Conservation (phyloP, 2,797 vertebrate genomes). For the Cephalopachus bancanus region DNA sequence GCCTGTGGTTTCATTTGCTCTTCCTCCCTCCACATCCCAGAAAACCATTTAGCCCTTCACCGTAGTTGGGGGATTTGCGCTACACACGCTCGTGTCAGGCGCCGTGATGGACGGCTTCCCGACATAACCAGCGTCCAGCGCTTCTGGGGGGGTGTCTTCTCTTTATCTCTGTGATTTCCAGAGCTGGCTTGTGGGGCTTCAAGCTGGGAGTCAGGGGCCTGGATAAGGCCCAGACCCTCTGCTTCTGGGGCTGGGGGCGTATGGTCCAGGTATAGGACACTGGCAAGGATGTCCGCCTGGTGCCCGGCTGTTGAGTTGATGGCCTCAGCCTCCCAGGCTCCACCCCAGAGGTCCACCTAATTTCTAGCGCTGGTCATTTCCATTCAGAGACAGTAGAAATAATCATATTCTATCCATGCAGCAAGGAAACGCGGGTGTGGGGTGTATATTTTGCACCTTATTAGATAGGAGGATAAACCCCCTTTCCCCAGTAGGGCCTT, state of each 20-base stretch:
- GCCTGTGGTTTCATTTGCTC: constrained; percentile 70
- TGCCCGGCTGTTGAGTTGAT: background rate
- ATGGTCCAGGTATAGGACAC: background rate
- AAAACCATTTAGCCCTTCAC: constrained; percentile 64
- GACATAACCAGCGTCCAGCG: background rate
- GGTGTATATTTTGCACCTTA: constrained; percentile 53
- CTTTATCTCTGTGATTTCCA: constrained; percentile 65
- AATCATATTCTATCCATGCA: background rate
- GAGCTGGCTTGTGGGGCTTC: constrained; percentile 54
- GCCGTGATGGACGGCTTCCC: constrained; percentile 61
- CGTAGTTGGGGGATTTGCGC: background rate
- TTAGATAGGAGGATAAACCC: constrained; percentile 61
- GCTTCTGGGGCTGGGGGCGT: background rate
- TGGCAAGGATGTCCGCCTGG: background rate
- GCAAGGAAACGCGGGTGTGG: background rate
- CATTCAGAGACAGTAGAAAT: constrained; percentile 69
- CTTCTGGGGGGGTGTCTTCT: background rate
- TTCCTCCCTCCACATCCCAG: constrained; percentile 69
- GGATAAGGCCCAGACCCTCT: background rate
- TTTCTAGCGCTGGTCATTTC: constrained; percentile 68
- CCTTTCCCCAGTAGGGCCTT: constrained; percentile 56
- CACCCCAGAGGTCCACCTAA: accelerated
- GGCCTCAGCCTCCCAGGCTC: background rate
- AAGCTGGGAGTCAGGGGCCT: background rate
- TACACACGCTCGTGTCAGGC: background rate